Percentiles rank a stretch among this genome's conserved stretches.
These are phyloP conservation scores for Carcina quercana DNA, from an alignment of 2,888 invertebrate genomes.

Conservation along the genomic window DNA sequence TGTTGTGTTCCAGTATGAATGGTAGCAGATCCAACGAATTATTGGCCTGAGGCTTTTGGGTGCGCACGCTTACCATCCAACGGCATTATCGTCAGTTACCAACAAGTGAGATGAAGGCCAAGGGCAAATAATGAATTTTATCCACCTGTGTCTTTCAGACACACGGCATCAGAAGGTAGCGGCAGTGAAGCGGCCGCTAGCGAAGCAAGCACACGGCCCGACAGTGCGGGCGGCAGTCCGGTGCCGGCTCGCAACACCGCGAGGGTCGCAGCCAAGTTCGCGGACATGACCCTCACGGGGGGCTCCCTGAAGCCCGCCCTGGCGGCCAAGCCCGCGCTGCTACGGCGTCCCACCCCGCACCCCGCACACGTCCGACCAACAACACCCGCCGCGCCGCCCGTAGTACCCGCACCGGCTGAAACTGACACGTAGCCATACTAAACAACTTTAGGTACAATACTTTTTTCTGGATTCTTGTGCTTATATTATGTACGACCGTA, in stretches of 20 bases:
- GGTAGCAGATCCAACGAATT: too few species aligned
- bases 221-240: slow-evolving; percentile 43
- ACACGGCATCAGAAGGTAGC: slow-evolving; percentile 19
- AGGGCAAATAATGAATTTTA: too few species aligned
- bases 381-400: slow-evolving; percentile 16
- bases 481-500: background rate
- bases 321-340: slow-evolving; percentile 87
- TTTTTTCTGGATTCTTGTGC: too few species aligned
- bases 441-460: too few species aligned
- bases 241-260: slow-evolving; percentile 76
- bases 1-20: too few species aligned
- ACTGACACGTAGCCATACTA: too few species aligned
- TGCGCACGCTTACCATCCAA: too few species aligned
- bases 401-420: slow-evolving; percentile 12
- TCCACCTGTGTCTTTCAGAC: slow-evolving; percentile 15
- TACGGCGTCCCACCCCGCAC: slow-evolving; percentile 66
- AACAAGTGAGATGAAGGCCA: too few species aligned
- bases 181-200: slow-evolving; percentile 23
- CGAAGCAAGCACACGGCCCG: slow-evolving; percentile 10
- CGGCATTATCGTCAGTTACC: too few species aligned
- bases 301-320: slow-evolving; percentile 82
- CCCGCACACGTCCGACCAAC: slow-evolving; percentile 27
- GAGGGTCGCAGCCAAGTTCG: slow-evolving; percentile 78
- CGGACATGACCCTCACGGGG: slow-evolving; percentile 77
- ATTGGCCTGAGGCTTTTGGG: too few species aligned